Base-by-base conservation (phyloP, 2,888 invertebrate genomes). In the Malacosoma neustria region DNA sequence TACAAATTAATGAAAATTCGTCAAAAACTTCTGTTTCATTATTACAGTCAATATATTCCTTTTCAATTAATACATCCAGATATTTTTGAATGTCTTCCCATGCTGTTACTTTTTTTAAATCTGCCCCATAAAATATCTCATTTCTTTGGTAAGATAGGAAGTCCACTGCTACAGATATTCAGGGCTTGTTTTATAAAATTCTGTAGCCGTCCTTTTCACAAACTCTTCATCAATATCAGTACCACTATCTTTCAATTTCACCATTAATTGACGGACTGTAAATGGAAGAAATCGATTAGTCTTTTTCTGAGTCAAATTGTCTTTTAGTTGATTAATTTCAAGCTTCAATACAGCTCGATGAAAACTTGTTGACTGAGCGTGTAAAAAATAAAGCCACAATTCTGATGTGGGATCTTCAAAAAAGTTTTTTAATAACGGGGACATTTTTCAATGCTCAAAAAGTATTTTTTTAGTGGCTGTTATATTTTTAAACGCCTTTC, bases 401-500 rank as follows among this genome's bases (percentile, higher is more conserved):
- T 57, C 56, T 4, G 54, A 56, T 29, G 32, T 45, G 39, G 52
- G 45, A 46, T 56, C 38, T 48, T 53, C 45, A 43, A 57, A 59
- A 51, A 56, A 48, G 37, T 37, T 47, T 49, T 52, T 56, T 47
- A 51, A 33, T 39, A 51, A 34, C 22, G 14, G 35, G 54, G 56
- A 41, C 49, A 57, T 57, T 58, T 57, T 56, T 59, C 51, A 37
- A 50, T 52, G 32, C 51, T 50, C 48, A 57, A 45, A 51, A 61
- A 60, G 42, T 61, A 60, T 42, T 32, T 46, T 51, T 54, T 58
- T 41, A 59, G 53, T 12, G 57, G 51, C 46, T 51, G 48, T 40
- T 41, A 61, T 54, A 58, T 58, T 57, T 61, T 58, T 42, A 15
- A 15, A 15, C 4, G 5, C 15, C 15, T 15, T 15, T 33, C 33